phyloP scores from a whole-genome alignment of 2,797 vertebrate genomes.

The Sciurus carolinensis region DNA sequence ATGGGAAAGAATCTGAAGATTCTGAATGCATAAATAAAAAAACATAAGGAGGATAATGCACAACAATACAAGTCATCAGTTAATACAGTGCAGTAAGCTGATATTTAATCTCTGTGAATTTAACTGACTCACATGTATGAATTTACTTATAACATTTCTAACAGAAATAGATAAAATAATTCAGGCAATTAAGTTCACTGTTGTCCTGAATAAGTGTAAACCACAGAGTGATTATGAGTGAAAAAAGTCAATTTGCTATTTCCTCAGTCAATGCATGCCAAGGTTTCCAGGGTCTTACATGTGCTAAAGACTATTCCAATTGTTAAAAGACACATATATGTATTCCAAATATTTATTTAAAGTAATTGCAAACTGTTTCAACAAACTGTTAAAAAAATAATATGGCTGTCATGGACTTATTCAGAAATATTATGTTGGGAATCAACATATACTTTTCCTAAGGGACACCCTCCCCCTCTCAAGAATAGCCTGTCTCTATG shows the following conservation, averaged over 20 bases:
- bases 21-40: neutral
- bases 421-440: neutral
- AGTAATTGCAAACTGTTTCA: neutral
- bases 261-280: neutral
- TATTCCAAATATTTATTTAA: neutral
- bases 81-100: neutral
- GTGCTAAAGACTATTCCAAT: neutral
- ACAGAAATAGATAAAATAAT: neutral
- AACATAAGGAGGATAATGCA: neutral
- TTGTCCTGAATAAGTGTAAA: neutral
- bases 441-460: neutral
- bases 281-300: neutral
- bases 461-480: neutral
- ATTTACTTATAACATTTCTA: neutral
- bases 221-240: neutral
- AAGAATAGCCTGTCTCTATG: too few relatives aligned
- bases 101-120: neutral
- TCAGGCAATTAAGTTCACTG: conserved; percentile 3
- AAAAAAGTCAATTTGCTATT: neutral
- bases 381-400: neutral
- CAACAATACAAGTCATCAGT: neutral
- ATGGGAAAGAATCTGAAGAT: neutral
- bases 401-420: neutral
- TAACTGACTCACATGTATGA: conserved; percentile 7
- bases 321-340: neutral